A percentile compares a stretch with the other conserved stretches of the same genome.
Conservation (phyloP, 1,140 invertebrate species). For the Lordiphosa stackelbergi region DNA sequence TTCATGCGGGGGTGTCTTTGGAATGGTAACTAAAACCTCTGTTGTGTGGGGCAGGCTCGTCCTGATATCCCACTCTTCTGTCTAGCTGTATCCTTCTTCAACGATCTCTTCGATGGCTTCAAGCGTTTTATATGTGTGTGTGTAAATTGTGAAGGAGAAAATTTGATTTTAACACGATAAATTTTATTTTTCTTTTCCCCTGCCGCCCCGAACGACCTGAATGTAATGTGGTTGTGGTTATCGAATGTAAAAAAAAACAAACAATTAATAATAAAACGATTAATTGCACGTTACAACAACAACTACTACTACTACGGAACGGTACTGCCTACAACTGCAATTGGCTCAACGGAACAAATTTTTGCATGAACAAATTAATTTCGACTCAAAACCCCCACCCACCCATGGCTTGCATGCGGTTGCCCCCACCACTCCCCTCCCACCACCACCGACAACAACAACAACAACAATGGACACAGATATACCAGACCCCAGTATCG, state of each 20-base stretch:
- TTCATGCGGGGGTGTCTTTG: too few species aligned
- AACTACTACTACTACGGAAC: constrained; percentile 22
- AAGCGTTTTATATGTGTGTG: constrained; percentile 12
- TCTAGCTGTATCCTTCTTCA: constrained; percentile 13
- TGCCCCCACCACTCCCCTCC: constrained; percentile 3
- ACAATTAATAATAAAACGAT: constrained; percentile 56
- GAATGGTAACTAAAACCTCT: too few species aligned
- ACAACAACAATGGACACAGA: constrained; percentile 9
- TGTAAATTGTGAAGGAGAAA: constrained; percentile 31
- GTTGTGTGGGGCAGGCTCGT: too few species aligned
- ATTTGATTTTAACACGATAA: constrained; percentile 24
- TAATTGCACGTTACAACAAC: constrained; percentile 54
- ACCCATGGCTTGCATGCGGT: constrained; percentile 49
- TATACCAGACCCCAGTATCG: constrained; percentile 13
- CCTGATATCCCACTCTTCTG: neutral
- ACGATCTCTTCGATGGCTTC: constrained; percentile 21
- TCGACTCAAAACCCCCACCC: constrained; percentile 1
- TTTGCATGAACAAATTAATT: constrained; percentile 46
- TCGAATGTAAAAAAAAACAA: constrained; percentile 42
- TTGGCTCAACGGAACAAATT: constrained; percentile 39
- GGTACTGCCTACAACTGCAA: constrained; percentile 13
- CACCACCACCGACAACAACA: neutral
- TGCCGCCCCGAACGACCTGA: constrained; percentile 22
- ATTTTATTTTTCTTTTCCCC: constrained; percentile 65
- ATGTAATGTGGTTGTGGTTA: constrained; percentile 61